These are phyloP conservation scores for Seriola rivoliana DNA, from an alignment of 2,113 vertebrate species.

Conservation along the genomic window DNA sequence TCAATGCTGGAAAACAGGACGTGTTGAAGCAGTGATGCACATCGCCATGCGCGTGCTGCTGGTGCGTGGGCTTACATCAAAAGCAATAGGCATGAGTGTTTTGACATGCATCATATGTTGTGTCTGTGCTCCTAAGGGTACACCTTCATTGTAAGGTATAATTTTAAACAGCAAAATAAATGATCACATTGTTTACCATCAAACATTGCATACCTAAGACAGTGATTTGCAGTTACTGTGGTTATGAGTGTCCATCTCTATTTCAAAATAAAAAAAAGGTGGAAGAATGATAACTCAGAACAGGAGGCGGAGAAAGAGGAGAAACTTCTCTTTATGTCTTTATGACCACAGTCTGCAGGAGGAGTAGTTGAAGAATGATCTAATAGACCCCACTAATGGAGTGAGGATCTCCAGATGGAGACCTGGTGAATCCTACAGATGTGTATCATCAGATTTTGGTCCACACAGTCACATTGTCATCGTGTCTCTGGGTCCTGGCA, in stretches of 20 bases:
- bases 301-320: background rate
- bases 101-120: background rate
- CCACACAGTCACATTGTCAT: background rate
- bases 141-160: background rate
- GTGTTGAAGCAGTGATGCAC: slow-evolving; percentile 10
- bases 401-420: background rate
- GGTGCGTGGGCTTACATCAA: background rate
- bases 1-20: slow-evolving; percentile 36
- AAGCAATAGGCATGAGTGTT: slow-evolving; percentile 4
- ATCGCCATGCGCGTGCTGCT: background rate
- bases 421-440: slow-evolving; percentile 9
- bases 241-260: background rate
- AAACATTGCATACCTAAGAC: background rate
- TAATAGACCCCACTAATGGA: slow-evolving; percentile 10
- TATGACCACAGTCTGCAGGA: background rate
- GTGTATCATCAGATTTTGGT: slow-evolving; percentile 1
- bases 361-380: background rate
- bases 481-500: background rate
- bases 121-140: background rate
- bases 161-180: background rate
- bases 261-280: background rate
- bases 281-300: background rate
- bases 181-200: background rate
- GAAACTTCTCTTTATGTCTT: background rate
- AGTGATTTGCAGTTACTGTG: background rate